Conservation (phyloP, 1,140 invertebrate genomes). For the Cotesia typhae region DNA sequence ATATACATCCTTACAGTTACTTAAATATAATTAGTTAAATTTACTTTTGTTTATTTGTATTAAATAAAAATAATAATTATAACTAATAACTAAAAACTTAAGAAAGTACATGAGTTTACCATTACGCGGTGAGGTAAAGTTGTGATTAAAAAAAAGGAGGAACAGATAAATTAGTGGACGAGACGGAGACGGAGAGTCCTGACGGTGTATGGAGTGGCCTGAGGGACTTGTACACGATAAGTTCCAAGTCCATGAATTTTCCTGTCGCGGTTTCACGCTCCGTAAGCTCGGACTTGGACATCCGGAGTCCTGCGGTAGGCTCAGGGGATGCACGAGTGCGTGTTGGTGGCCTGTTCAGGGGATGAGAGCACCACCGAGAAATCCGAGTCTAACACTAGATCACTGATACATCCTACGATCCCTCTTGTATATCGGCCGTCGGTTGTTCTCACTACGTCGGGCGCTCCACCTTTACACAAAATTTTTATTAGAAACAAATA, state of each 20-base stretch:
- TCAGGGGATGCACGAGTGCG: constrained; percentile 64
- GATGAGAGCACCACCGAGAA: constrained; percentile 73
- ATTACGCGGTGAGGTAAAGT: too few relatives aligned
- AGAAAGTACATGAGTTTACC: too few relatives aligned
- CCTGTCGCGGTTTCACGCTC: constrained; percentile 13
- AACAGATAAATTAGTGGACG: too few relatives aligned
- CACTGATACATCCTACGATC: constrained; percentile 82
- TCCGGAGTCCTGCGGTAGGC: constrained; percentile 35
- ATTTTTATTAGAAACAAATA: not conserved
- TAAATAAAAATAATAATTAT: too few relatives aligned
- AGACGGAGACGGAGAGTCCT: too few relatives aligned
- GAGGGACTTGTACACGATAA: not conserved
- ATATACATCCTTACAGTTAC: too few relatives aligned
- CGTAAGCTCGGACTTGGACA: not conserved
- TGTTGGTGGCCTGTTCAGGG: constrained; percentile 68
- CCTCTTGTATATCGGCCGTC: constrained; percentile 75
- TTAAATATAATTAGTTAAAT: too few relatives aligned
- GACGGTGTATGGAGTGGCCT: constrained; percentile 1
- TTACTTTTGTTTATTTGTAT: too few relatives aligned
- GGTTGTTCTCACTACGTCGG: constrained; percentile 74
- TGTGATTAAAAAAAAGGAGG: too few relatives aligned
- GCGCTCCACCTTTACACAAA: constrained; percentile 75
- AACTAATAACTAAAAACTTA: too few relatives aligned
- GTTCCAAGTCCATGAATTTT: constrained; percentile 6
- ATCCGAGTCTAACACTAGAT: constrained; percentile 81